Evolutionary conservation across 2,797 vertebrate genomes (phyloP), one percentile per base, ranked within the genome.

Genomic region (Hybognathus amarus): DNA sequence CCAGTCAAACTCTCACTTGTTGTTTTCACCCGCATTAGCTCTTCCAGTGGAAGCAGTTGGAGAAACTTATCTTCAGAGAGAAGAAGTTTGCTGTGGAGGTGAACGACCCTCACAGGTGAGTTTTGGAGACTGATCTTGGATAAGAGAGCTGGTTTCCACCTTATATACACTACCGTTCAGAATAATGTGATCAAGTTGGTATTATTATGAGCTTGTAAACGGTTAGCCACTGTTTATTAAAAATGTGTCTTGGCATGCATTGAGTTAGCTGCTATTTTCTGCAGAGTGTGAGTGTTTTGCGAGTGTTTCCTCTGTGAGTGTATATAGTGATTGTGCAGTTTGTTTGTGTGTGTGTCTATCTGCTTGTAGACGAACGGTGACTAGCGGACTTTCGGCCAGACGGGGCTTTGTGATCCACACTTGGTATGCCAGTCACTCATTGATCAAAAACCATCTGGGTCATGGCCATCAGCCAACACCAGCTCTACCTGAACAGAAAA

Each of bases 71-170:
- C 90, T 99, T 99, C 90, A 94, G 98, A 77, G 98, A 99, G 91
- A 99, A 99, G 91, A 99, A 99, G 42, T 99, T 99, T 95, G 98
- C 98, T 0, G 98, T 99, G 50, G 98, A 99, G 92, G 98, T 99
- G 5, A 98, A 99, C 2, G 98, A 99, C 89, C 98, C 98, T 38
- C 97, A 96, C 91, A 97, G 98, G 98, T 99, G 73, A 94, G 91
- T 42, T 12, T 33, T 36, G 11, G 8, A 42, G 12, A n/a, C 38
- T 54, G 22, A 24, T 33, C 18, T 36, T 10, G 7, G n/a, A 45
- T 20, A 30, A 20, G 9, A 11, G 42, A 33, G 27, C 45, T 71
- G 24, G 17, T 20, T 50, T 50, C 9, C 9, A 73, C 70, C 24
- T 6, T 30, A 20, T 47, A 71, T 18, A 47, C 17, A 30, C 8